These are phyloP conservation scores for Anoura caudifer DNA, from an alignment of 2,113 vertebrate genomes.

Conservation along the genomic window DNA sequence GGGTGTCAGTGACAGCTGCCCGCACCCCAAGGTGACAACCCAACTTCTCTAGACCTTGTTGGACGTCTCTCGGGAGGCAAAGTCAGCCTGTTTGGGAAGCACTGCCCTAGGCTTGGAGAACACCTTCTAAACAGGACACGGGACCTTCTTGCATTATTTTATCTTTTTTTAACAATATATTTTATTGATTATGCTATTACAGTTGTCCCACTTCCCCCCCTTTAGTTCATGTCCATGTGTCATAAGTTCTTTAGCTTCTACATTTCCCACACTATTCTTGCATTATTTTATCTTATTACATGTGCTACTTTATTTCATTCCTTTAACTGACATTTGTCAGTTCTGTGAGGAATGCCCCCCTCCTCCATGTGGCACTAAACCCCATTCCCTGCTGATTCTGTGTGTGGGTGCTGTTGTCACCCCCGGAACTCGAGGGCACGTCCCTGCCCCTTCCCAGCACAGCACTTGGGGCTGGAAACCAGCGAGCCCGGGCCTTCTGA, in stretches of 20 bases:
- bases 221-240: too few relatives aligned
- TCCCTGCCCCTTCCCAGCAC: too few relatives aligned
- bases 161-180: too few relatives aligned
- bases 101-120: background rate
- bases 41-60: background rate
- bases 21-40: background rate
- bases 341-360: background rate
- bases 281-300: background rate
- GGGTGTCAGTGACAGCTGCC: accelerated
- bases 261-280: too few relatives aligned
- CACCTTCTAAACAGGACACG: background rate
- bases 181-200: too few relatives aligned
- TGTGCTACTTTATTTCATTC: background rate
- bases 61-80: background rate
- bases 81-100: accelerated
- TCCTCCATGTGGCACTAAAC: too few relatives aligned
- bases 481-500: accelerated
- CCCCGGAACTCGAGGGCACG: accelerated
- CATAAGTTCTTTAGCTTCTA: too few relatives aligned
- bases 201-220: too few relatives aligned
- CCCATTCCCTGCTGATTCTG: background rate
- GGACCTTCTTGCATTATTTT: background rate
- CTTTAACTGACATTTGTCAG: accelerated
- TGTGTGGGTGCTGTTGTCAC: background rate
- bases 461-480: background rate